phyloP scores from a whole-genome alignment of 2,797 vertebrate species.

The Eulemur mongoz region DNA sequence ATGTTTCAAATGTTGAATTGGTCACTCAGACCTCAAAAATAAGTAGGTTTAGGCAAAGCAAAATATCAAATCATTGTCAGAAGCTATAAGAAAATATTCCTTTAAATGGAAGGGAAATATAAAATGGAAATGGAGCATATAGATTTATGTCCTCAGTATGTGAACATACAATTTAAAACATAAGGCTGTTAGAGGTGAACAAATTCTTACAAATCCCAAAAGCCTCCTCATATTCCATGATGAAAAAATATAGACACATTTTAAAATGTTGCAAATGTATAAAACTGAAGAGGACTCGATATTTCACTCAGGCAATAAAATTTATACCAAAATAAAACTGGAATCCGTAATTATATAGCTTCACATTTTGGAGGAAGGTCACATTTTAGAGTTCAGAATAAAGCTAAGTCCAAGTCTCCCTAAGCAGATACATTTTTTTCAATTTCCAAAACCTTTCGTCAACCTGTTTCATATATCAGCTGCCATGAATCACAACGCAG shows the following conservation, averaged over 20 bases:
- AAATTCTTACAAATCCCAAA: background rate
- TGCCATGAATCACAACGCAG: slow-evolving; percentile 40
- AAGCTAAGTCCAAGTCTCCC: slow-evolving; percentile 11
- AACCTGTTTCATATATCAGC: slow-evolving; percentile 42
- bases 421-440: background rate
- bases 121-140: background rate
- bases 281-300: background rate
- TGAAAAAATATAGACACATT: slow-evolving; percentile 14
- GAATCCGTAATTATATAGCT: background rate
- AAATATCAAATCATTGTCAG: background rate
- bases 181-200: background rate
- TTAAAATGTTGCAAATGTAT: slow-evolving; percentile 16
- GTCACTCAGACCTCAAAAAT: background rate
- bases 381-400: slow-evolving; percentile 39
- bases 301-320: slow-evolving; percentile 28
- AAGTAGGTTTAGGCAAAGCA: background rate
- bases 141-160: background rate
- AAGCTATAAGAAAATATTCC: background rate
- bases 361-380: background rate
- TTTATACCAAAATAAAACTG: slow-evolving; percentile 33
- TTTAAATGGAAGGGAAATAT: background rate
- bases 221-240: background rate
- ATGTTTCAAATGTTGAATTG: background rate
- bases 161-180: slow-evolving; percentile 12
- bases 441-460: slow-evolving; percentile 64